These are phyloP conservation scores for Epiblema foenella DNA, from an alignment of 2,888 invertebrate genomes.

Conservation along the genomic window DNA sequence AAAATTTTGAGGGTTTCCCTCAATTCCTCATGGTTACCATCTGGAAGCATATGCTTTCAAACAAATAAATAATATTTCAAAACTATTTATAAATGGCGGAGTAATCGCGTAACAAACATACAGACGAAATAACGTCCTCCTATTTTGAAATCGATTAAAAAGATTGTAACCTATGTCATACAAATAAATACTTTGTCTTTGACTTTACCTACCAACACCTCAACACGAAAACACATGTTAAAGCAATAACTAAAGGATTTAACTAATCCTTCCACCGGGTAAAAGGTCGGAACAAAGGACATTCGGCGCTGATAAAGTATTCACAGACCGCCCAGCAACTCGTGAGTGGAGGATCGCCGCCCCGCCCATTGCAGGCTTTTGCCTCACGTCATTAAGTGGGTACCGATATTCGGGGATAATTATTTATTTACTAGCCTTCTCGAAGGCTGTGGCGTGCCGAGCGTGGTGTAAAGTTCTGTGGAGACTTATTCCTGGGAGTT, in stretches of 20 bases:
- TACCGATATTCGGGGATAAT: slow-evolving; percentile 8
- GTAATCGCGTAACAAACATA: too few species aligned
- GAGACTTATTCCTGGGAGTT: background rate
- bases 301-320: slow-evolving; percentile 68
- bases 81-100: too few species aligned
- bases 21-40: too few species aligned
- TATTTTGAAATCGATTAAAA: too few species aligned
- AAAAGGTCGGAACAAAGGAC: slow-evolving; percentile 60
- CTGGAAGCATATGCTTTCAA: too few species aligned
- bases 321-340: slow-evolving; percentile 75
- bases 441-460: background rate
- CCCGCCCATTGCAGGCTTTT: slow-evolving; percentile 70
- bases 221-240: background rate
- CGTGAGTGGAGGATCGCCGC: slow-evolving; percentile 68
- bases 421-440: slow-evolving; percentile 32
- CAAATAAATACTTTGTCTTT: too few species aligned
- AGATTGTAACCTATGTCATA: too few species aligned
- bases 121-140: too few species aligned
- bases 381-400: background rate
- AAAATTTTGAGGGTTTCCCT: too few species aligned
- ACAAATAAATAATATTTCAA: too few species aligned
- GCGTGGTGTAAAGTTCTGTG: background rate
- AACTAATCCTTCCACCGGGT: slow-evolving; percentile 27
- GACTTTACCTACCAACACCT: too few species aligned
- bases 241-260: slow-evolving; percentile 9